A percentile compares a stretch with the other conserved stretches of the same genome.
Conservation (phyloP, 2,113 vertebrate species). For the Xenotilapia leptura region DNA sequence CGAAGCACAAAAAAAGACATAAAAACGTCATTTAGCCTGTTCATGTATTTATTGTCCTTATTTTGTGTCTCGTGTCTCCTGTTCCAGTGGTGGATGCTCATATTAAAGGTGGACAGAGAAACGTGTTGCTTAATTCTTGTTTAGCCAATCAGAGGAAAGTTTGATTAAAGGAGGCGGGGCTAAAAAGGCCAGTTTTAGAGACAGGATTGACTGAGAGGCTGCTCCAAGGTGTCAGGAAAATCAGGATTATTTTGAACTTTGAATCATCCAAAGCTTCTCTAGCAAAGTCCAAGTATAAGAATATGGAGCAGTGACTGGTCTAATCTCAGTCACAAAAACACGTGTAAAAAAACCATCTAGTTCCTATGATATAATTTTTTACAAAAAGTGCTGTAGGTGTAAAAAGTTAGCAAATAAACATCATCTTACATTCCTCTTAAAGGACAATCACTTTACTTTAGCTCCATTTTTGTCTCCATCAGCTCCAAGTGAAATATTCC, state of each 20-base stretch:
- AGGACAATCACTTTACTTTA: not conserved
- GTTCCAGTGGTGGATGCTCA: fast-evolving
- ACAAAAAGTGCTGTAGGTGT: fast-evolving
- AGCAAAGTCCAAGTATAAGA: not conserved
- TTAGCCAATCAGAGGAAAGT: not conserved
- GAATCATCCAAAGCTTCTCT: not conserved
- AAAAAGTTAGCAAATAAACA: not conserved
- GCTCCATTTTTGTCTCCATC: not conserved
- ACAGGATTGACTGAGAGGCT: fast-evolving
- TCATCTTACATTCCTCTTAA: fast-evolving
- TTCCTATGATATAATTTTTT: fast-evolving
- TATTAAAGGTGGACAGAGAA: not conserved
- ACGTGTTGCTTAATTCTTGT: not conserved
- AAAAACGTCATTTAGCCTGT: fast-evolving
- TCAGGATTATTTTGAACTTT: not conserved
- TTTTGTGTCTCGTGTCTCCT: not conserved
- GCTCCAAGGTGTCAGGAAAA: not conserved
- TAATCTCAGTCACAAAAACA: not conserved
- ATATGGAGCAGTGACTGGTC: fast-evolving
- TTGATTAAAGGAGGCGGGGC: not conserved
- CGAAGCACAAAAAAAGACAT: not conserved
- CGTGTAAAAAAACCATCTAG: fast-evolving
- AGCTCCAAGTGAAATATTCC: not conserved
- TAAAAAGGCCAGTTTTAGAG: not conserved
- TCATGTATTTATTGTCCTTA: fast-evolving